Evolutionary conservation across 2,797 vertebrate genomes (phyloP).

Genomic region (Tympanoctomys barrerae): DNA sequence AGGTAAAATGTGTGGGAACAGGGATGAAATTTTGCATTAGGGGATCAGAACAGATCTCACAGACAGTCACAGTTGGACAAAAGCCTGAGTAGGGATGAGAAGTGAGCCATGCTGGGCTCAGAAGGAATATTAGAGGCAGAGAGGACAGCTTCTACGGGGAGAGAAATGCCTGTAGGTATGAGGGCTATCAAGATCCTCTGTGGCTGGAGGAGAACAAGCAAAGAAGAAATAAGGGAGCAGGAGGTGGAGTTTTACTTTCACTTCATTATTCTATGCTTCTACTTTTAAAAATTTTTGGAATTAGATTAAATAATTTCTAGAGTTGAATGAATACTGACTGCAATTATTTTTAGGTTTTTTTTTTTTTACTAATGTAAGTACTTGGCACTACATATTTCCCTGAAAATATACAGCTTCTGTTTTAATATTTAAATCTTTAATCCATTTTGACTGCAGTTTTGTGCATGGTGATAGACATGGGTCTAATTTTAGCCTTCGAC

Average conservation of each 20-base stretch:
- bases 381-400: not conserved
- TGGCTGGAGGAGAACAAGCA: not conserved
- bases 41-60: not conserved
- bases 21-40: not conserved
- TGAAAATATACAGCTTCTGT: not conserved
- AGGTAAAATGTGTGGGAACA: not conserved
- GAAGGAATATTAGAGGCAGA: not conserved
- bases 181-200: not conserved
- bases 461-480: no score
- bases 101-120: not conserved
- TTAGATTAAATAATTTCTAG: not conserved
- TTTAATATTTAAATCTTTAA: no score
- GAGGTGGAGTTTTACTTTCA: not conserved
- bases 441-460: no score
- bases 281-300: not conserved
- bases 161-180: not conserved
- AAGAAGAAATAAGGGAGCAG: not conserved
- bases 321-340: not conserved
- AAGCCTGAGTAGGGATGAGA: not conserved
- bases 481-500: no score
- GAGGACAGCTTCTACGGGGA: not conserved
- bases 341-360: not conserved
- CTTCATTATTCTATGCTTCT: not conserved
- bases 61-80: not conserved
- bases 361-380: not conserved